Evolutionary conservation across 2,888 invertebrate species (phyloP).

Genomic region (Tholera decimalis): DNA sequence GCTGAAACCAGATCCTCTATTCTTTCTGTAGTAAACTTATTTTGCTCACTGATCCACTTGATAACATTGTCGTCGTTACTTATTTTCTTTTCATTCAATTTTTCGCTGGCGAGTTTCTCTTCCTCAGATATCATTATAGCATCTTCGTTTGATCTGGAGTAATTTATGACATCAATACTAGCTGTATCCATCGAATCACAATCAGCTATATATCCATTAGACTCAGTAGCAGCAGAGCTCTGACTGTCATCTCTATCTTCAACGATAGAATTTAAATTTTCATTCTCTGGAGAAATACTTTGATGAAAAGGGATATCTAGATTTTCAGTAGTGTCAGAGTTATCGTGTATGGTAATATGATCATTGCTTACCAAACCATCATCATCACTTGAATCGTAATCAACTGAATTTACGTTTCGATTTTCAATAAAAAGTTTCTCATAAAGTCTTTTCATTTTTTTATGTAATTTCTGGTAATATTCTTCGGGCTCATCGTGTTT

Average conservation of each 20-base stretch:
- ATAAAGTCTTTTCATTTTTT: constrained; percentile 64
- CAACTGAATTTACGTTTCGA: constrained; percentile 17
- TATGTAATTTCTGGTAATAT: constrained; percentile 65
- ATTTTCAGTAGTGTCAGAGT: not conserved
- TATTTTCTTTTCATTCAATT: not conserved
- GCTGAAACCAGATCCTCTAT: not conserved
- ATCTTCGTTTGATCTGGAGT: constrained; percentile 11
- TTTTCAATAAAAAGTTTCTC: constrained; percentile 66
- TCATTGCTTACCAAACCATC: constrained; percentile 5
- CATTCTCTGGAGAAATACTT: not conserved
- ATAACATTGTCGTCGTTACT: not conserved
- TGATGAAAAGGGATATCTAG: not conserved
- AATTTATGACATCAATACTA: constrained; percentile 24
- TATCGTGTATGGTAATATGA: not conserved
- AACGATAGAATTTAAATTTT: not conserved
- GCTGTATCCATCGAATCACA: constrained; percentile 30
- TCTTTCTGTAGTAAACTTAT: not conserved
- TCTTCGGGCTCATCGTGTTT: constrained; percentile 69
- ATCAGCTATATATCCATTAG: constrained; percentile 46
- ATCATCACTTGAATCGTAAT: constrained; percentile 13
- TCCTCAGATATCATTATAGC: not conserved
- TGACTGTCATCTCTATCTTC: not conserved
- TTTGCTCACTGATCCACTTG: not conserved
- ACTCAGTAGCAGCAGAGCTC: constrained; percentile 10
- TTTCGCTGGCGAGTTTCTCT: not conserved